Evolutionary conservation across 2,113 vertebrate species (phyloP).

Genomic region (Gallinago undulata): DNA sequence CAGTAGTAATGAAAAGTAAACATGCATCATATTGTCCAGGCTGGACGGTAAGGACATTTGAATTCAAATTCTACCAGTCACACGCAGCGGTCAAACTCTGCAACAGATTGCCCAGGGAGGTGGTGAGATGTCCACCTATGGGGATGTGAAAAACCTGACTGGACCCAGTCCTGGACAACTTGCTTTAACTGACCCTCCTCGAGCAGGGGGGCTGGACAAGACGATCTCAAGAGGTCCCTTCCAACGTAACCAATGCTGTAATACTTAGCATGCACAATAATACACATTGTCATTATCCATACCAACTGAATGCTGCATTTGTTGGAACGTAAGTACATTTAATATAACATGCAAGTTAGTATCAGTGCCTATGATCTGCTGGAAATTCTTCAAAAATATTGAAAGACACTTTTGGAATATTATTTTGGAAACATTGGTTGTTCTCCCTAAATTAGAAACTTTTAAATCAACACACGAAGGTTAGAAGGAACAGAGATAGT

Average conservation of each 20-base stretch:
- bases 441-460: background rate
- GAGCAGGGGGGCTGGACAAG: background rate
- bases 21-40: background rate
- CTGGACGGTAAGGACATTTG: background rate
- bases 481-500: background rate
- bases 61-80: background rate
- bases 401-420: background rate
- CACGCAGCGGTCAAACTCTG: background rate
- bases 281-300: too few species aligned
- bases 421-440: background rate
- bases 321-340: background rate
- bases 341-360: background rate
- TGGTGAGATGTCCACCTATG: background rate
- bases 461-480: background rate
- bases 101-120: background rate
- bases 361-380: background rate
- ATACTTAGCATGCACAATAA: background rate
- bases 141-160: background rate
- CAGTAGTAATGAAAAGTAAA: background rate
- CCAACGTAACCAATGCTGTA: background rate
- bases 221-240: background rate
- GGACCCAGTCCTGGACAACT: background rate
- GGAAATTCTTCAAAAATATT: background rate
- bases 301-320: background rate
- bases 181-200: background rate